Base-by-base conservation (phyloP, 2,113 vertebrate species). In the Aldabrachelys gigantea region DNA sequence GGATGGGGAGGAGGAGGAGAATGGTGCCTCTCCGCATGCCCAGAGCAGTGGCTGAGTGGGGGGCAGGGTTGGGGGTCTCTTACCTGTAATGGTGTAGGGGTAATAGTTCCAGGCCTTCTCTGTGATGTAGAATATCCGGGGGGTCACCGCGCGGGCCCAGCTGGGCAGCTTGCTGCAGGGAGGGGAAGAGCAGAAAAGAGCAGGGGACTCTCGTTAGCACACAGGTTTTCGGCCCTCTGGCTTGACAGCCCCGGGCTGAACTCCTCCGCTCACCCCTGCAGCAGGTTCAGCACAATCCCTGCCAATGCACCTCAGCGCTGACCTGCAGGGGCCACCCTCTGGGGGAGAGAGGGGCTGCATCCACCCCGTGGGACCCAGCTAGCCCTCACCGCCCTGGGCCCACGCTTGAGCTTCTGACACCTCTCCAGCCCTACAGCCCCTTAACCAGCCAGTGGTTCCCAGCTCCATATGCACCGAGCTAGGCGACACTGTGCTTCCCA, bases 51-150 rank as follows among this genome's bases (percentile, higher is more conserved):
- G 75, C 75, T 14, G 41, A 22, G 38, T 25, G 24, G 10, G 75
- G 25, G 41, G 27, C 44, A 31, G 44, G 50, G 5, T 95, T 89
- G 96, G 92, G 12, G 0, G 10, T 6, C 25, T 49, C 96, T 97
- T 96, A 98, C 98, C 98, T 0, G 98, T 98, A 95, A 98, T 98
- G 80, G 98, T 98, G 89, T 98, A 98, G 4, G 98, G 98, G 57
- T 98, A 98, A 89, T 98, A 98, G 95, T 98, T 98, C 98, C 98
- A 98, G 79, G 98, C 98, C 65, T 98, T 98, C 96, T 98, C 98
- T 0, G 98, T 98, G 93, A 98, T 96, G 92, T 98, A 98, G 96
- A 98, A 98, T 83, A 98, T 98, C 50, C 98, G 97, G 2, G 98
- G 98, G 5, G 98, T 98, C 87, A 98, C 98, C 0, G 98, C 98